These are phyloP conservation scores for Trichosurus vulpecula DNA, from an alignment of 2,797 vertebrate genomes.

Conservation along the genomic window DNA sequence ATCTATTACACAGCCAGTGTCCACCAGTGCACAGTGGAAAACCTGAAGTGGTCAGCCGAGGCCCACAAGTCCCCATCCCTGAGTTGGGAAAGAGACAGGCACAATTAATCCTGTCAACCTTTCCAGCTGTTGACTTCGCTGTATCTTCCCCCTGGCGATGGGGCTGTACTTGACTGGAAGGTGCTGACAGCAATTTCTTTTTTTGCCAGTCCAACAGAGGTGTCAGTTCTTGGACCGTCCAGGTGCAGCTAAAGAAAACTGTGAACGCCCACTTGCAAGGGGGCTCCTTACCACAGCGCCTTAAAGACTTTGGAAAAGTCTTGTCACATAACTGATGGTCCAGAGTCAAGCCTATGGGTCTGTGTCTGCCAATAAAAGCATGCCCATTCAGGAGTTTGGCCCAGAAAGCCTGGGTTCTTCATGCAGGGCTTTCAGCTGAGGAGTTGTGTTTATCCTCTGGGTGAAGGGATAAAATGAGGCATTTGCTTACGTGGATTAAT, in stretches of 20 bases:
- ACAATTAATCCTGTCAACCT: background rate
- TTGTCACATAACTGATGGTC: background rate
- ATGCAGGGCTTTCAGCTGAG: background rate
- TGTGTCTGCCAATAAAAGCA: background rate
- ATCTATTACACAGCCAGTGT: background rate
- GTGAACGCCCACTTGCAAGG: background rate
- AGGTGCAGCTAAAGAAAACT: background rate
- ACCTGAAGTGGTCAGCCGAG: background rate
- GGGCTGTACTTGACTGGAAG: background rate
- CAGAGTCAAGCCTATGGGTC: background rate
- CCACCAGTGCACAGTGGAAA: background rate
- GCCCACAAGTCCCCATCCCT: background rate
- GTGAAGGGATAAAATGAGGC: background rate
- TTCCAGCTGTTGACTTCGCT: background rate
- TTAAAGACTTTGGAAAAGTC: background rate
- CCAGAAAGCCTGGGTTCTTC: background rate
- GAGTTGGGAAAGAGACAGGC: background rate
- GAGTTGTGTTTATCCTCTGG: background rate
- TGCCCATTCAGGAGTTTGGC: background rate
- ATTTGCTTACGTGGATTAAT: background rate
- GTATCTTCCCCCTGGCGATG: background rate
- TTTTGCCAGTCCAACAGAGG: background rate
- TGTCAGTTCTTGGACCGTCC: background rate
- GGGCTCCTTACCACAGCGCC: background rate
- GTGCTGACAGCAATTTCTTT: background rate